phyloP scores from a whole-genome alignment of 2,113 vertebrate genomes.

The Solea solea region DNA sequence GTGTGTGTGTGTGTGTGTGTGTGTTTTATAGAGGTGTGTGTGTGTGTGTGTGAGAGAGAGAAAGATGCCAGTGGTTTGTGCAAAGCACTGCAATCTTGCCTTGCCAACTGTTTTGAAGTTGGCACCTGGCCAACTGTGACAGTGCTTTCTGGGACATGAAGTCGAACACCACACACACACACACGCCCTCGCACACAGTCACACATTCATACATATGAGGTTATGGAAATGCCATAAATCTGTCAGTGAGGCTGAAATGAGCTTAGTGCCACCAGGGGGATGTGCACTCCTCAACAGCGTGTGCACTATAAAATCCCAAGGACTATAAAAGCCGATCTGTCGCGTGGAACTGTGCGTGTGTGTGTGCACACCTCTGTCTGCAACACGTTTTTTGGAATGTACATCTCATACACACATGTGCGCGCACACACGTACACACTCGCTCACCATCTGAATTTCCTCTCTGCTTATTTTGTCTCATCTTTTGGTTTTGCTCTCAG shows the following conservation, averaged over 20 bases:
- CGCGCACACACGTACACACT: constrained; percentile 3
- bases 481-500: constrained; percentile 27
- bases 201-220: constrained; percentile 47
- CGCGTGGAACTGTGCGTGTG: constrained; percentile 22
- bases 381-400: constrained; percentile 44
- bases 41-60: constrained; percentile 10
- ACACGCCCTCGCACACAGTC: constrained; percentile 7
- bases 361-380: constrained; percentile 36
- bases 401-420: background rate
- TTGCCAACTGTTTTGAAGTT: constrained; percentile 54
- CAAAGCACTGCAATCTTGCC: constrained; percentile 52
- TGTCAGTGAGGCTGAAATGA: constrained; percentile 66
- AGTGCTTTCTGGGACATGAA: constrained; percentile 55
- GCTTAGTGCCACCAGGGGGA: constrained; percentile 65
- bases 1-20: constrained; percentile 27
- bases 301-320: constrained; percentile 57
- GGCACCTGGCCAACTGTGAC: constrained; percentile 71
- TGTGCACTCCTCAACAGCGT: constrained; percentile 42
- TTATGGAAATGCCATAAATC: constrained; percentile 65
- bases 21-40: constrained; percentile 10
- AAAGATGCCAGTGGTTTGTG: constrained; percentile 43
- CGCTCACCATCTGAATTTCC: constrained; percentile 40
- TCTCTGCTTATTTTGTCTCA: constrained; percentile 33
- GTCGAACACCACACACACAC: constrained; percentile 24
- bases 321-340: constrained; percentile 66